Evolutionary conservation across 64 coral and sea anemone species (phyloP), one percentile per base, ranked within the genome.

Genomic region (Platygyra sinensis): DNA sequence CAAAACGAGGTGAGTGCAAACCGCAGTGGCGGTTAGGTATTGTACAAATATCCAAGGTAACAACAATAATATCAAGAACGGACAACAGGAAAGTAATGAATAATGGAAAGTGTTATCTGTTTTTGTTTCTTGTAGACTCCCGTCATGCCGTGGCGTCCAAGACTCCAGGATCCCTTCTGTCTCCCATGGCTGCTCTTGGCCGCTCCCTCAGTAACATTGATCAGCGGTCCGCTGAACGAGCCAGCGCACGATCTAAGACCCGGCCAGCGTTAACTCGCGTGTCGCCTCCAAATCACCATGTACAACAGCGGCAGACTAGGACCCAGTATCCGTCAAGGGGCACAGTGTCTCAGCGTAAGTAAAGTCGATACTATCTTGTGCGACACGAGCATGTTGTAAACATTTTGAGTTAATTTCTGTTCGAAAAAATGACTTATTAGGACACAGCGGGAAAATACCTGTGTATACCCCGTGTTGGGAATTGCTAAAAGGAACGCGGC

Each of bases 261-360:
- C 81, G 83, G 54, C 29, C 88, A 79, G 88, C 83, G 27, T 89
- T 65, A 25, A 16, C 89, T 1, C 75, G 86, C 60, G 46, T 72
- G 10, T 72, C 91, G 20, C 74, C 91, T 63, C 69, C 76, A 6
- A 87, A 54, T 31, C 75, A 88, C 11, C 19, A 60, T 15, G 24
- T 76, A 4, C 79, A 88, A 22, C 67, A 72, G 3, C 82, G 91
- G 18, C 79, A 88, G 52, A 15, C 33, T 17, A 36, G 91, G 36
- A 22, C 83, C 39, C 81, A 86, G 52, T 83, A 86, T 39, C 75
- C 91, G 8, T 82, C 82, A 0, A 64, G 93, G 54, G 93, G 93
- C 78, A 90, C 89, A 32, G 88, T 94, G 7, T 94, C 93, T 30
- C 93, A 94, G 24, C 93, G 93, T 94, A 94, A 94, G 92, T 89